Evolutionary conservation across 2,888 invertebrate species (phyloP).

Genomic region (Crioceris asparagi): DNA sequence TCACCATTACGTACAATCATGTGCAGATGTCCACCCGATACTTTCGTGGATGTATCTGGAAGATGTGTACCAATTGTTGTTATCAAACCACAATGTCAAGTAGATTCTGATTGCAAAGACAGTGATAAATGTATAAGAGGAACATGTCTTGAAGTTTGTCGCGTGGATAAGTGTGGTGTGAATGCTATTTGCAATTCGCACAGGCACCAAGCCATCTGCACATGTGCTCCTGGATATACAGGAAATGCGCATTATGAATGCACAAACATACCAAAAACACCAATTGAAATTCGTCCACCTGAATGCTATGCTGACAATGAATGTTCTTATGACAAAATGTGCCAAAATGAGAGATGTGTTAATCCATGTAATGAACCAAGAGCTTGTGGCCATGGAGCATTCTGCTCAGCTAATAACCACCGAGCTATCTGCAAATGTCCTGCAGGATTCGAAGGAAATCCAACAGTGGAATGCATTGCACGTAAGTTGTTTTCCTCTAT

Average conservation of each 20-base stretch:
- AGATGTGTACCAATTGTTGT: constrained; percentile 47
- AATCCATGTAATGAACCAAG: constrained; percentile 62
- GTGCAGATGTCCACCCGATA: constrained; percentile 77
- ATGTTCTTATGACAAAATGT: constrained; percentile 62
- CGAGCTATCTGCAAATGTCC: constrained; percentile 73
- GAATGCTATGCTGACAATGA: constrained; percentile 74
- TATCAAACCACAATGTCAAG: constrained; percentile 50
- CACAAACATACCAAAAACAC: constrained; percentile 33
- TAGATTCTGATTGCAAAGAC: constrained; percentile 64
- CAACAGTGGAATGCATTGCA: constrained; percentile 61
- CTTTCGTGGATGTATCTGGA: constrained; percentile 60
- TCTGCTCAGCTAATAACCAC: constrained; percentile 71
- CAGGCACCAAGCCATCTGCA: constrained; percentile 67
- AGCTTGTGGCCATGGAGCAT: constrained; percentile 68
- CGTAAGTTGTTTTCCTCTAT: constrained; percentile 58
- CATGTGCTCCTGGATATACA: constrained; percentile 64
- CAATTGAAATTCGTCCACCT: constrained; percentile 39
- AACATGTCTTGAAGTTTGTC: constrained; percentile 69
- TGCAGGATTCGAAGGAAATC: constrained; percentile 62
- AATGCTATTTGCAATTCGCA: constrained; percentile 71
- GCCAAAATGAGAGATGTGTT: constrained; percentile 63
- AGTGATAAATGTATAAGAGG: constrained; percentile 62
- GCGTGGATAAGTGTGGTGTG: constrained; percentile 65
- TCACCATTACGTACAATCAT: constrained; percentile 73
- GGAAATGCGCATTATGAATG: constrained; percentile 76